Evolutionary conservation across 2,113 vertebrate genomes (phyloP).

Genomic region (Hyaena hyaena): DNA sequence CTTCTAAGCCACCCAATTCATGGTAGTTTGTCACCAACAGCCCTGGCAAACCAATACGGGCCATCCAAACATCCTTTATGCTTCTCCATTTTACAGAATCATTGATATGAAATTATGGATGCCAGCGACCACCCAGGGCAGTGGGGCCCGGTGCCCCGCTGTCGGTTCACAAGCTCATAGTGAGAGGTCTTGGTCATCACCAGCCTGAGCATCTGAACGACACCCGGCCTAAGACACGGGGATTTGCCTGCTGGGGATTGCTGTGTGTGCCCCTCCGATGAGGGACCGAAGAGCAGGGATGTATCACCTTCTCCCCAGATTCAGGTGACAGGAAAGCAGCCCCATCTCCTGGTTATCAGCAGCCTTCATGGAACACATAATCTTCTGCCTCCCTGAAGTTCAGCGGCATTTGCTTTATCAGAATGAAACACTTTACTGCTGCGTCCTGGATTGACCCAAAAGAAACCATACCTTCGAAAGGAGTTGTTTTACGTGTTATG

Average conservation of each 20-base stretch:
- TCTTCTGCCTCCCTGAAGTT: not conserved
- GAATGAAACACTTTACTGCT: not conserved
- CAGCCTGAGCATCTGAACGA: not conserved
- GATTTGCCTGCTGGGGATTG: not conserved
- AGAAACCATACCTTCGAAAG: not conserved
- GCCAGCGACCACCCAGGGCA: not conserved
- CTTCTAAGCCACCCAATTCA: not conserved
- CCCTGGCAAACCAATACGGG: not conserved
- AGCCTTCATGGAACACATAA: not conserved
- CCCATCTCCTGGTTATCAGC: not conserved
- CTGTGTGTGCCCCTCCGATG: not conserved
- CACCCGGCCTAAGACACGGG: not conserved
- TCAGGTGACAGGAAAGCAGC: not conserved
- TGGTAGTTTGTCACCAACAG: not conserved
- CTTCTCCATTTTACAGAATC: not conserved
- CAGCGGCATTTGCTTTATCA: not conserved
- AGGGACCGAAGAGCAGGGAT: not conserved
- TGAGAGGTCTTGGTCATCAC: not conserved
- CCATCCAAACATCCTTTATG: not conserved
- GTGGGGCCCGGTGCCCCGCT: not conserved
- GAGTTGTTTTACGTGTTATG: not conserved
- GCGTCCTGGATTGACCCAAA: not conserved
- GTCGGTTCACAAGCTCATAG: not conserved
- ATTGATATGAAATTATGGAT: not conserved
- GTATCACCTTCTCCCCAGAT: not conserved